Conservation (phyloP, 1,140 invertebrate species). For the Phenacoccus solenopsis region DNA sequence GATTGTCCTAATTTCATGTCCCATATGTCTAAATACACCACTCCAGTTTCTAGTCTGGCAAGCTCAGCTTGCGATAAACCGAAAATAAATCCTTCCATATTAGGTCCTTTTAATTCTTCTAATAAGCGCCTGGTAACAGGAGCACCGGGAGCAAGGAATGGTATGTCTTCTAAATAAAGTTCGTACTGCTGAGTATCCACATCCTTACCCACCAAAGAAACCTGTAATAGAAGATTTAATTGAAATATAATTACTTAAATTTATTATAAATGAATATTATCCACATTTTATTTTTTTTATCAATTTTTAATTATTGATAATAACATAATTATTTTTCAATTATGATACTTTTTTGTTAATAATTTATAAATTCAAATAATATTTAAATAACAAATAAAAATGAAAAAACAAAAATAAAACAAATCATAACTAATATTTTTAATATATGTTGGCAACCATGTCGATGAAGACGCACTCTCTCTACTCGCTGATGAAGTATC, state of each 20-base stretch:
- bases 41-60: conserved; percentile 43
- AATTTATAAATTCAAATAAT: no score
- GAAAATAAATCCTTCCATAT: conserved; percentile 47
- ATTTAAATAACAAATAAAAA: no score
- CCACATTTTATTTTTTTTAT: no score
- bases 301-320: no score
- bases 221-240: no score
- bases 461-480: background rate
- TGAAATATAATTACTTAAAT: no score
- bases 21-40: conserved; percentile 43
- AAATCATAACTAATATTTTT: no score
- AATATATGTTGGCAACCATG: background rate
- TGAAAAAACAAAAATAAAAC: no score
- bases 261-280: no score
- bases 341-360: no score
- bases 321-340: no score
- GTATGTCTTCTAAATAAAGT: conserved; percentile 49
- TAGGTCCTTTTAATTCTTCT: conserved; percentile 41
- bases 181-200: conserved; percentile 22
- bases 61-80: conserved; percentile 44
- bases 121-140: conserved; percentile 45
- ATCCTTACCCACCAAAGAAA: background rate
- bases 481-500: conserved; percentile 5
- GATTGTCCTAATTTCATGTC: conserved; percentile 36
- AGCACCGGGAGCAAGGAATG: conserved; percentile 47